Evolutionary conservation across 2,888 invertebrate species (phyloP).

Genomic region (Halictus ligatus): DNA sequence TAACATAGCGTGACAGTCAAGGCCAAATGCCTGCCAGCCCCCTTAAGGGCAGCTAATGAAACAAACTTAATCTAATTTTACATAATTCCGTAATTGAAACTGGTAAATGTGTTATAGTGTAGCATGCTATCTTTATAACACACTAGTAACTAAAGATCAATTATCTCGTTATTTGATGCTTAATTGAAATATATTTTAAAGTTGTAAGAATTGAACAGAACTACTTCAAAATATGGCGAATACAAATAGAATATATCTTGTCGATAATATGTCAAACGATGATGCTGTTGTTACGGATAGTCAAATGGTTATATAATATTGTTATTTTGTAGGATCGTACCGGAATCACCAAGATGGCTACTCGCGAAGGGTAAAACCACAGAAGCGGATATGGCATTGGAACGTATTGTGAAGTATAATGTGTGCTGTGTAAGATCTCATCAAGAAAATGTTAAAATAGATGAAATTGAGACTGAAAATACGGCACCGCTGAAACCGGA

Average conservation of each 20-base stretch:
- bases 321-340: slow-evolving; percentile 79
- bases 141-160: no score
- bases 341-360: slow-evolving; percentile 84
- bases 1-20: no score
- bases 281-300: background rate
- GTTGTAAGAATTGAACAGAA: no score
- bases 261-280: background rate
- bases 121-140: no score
- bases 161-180: no score
- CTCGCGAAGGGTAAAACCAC: slow-evolving; percentile 78
- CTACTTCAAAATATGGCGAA: background rate
- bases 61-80: no score
- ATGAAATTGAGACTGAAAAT: slow-evolving; percentile 47
- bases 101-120: no score
- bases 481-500: slow-evolving; percentile 72
- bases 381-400: slow-evolving; percentile 80
- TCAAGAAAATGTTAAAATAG: slow-evolving; percentile 52
- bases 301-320: background rate
- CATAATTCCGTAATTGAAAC: no score
- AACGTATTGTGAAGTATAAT: slow-evolving; percentile 80
- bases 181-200: no score
- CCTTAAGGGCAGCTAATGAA: no score
- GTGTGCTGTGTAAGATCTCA: slow-evolving; percentile 70
- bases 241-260: background rate
- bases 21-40: no score